Evolutionary conservation across 2,888 invertebrate genomes (phyloP).

Genomic region (Troilus luridus): DNA sequence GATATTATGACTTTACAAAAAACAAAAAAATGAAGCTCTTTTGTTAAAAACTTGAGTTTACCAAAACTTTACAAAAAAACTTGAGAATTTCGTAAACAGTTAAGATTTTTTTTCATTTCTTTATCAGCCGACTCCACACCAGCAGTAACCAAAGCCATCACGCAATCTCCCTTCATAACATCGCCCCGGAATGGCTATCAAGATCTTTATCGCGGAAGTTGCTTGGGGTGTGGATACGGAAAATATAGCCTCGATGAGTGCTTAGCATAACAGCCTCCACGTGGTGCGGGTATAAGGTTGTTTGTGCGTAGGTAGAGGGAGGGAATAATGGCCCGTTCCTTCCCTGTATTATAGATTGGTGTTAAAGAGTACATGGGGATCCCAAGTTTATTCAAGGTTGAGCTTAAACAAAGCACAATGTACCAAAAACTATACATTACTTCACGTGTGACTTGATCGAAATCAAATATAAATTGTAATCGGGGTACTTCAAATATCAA

Average conservation of each 20-base stretch:
- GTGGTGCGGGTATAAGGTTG: neutral
- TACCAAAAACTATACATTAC: no score
- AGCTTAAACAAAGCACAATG: neutral
- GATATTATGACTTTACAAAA: no score
- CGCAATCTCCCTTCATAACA: neutral
- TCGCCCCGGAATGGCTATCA: neutral
- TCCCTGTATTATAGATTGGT: neutral
- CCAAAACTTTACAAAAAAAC: no score
- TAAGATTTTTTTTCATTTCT: neutral
- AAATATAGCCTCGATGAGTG: neutral
- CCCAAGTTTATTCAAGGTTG: neutral
- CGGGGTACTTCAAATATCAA: no score
- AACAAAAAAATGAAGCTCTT: no score
- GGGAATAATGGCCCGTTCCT: neutral
- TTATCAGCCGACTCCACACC: neutral
- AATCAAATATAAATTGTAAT: no score
- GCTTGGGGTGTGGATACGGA: neutral
- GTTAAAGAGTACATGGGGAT: neutral
- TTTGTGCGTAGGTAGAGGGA: neutral
- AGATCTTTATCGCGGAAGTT: constrained; percentile 15
- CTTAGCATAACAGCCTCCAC: constrained; percentile 2
- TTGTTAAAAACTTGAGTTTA: no score
- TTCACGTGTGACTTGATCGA: no score
- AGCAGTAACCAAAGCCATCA: neutral
- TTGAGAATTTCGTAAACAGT: neutral